These are phyloP conservation scores for Oxycera nigricornis DNA, from an alignment of 2,888 invertebrate genomes.

Conservation along the genomic window DNA sequence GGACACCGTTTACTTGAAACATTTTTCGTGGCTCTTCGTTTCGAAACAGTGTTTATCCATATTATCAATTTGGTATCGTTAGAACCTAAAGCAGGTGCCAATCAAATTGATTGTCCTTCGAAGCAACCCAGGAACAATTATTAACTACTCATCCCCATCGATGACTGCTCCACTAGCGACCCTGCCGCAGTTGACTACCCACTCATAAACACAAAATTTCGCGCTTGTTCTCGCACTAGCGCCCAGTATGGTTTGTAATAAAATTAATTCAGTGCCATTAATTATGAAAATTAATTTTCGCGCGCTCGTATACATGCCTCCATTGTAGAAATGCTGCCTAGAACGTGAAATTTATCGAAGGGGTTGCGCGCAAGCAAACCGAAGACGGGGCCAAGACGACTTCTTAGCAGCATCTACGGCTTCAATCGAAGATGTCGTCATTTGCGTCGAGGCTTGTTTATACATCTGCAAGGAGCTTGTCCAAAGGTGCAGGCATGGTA, in stretches of 20 bases:
- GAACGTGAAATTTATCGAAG: neutral
- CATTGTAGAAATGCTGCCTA: slow-evolving; percentile 31
- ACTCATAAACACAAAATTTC: slow-evolving; percentile 7
- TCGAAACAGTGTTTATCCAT: neutral
- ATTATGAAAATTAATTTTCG: slow-evolving; percentile 47
- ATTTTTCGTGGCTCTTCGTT: neutral
- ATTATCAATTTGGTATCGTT: neutral
- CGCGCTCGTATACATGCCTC: slow-evolving; percentile 43
- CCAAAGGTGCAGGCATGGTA: neutral
- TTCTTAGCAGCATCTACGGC: slow-evolving; percentile 28
- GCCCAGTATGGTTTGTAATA: slow-evolving; percentile 40
- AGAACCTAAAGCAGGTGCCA: too few relatives aligned
- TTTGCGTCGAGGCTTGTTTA: slow-evolving; percentile 11
- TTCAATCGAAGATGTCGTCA: slow-evolving; percentile 34
- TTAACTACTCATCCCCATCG: neutral
- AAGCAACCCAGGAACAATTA: neutral
- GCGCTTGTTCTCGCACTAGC: slow-evolving; percentile 34
- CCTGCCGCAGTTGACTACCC: neutral
- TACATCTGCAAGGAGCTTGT: slow-evolving; percentile 25
- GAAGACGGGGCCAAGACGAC: neutral
- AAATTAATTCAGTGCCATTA: slow-evolving; percentile 47
- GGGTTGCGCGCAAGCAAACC: neutral
- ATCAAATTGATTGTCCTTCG: neutral
- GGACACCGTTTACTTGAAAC: neutral
- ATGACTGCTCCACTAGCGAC: neutral